These are phyloP conservation scores for Ariopsis seemanni DNA, from an alignment of 2,113 vertebrate species.

Conservation along the genomic window DNA sequence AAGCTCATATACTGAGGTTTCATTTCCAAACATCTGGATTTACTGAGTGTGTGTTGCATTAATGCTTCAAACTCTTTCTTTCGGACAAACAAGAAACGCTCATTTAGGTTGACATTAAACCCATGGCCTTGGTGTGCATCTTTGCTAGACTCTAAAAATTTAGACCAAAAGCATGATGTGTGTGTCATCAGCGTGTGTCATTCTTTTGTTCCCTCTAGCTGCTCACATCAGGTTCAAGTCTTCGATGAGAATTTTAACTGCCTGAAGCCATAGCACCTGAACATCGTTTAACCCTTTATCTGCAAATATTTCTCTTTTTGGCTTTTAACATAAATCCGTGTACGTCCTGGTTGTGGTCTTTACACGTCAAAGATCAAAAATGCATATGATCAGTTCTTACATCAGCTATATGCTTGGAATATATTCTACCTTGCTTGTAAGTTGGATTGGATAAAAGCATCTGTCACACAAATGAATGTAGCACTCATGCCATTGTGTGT, in stretches of 20 bases:
- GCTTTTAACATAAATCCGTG: not conserved
- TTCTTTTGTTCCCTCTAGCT: not conserved
- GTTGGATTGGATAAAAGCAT: not conserved
- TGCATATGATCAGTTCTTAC: not conserved
- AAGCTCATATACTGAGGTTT: not conserved
- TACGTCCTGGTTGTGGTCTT: not conserved
- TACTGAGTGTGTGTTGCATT: not conserved
- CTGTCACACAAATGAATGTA: not conserved
- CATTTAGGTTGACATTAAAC: not conserved
- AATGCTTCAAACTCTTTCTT: not conserved
- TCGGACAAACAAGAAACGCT: not conserved
- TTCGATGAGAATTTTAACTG: too few relatives aligned
- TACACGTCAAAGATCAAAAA: not conserved
- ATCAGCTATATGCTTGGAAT: not conserved
- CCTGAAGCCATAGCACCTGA: not conserved
- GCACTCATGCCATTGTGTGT: slow-evolving; percentile 6
- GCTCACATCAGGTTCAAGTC: not conserved
- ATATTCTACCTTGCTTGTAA: not conserved
- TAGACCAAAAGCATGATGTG: not conserved
- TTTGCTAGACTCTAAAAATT: too few relatives aligned
- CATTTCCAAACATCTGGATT: slow-evolving; percentile 15
- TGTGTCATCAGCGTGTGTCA: not conserved
- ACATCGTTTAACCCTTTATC: not conserved
- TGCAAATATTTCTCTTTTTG: not conserved
- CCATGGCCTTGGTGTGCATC: not conserved